Base-by-base conservation (phyloP, 2,888 invertebrate species). In the Melanotus villosus region DNA sequence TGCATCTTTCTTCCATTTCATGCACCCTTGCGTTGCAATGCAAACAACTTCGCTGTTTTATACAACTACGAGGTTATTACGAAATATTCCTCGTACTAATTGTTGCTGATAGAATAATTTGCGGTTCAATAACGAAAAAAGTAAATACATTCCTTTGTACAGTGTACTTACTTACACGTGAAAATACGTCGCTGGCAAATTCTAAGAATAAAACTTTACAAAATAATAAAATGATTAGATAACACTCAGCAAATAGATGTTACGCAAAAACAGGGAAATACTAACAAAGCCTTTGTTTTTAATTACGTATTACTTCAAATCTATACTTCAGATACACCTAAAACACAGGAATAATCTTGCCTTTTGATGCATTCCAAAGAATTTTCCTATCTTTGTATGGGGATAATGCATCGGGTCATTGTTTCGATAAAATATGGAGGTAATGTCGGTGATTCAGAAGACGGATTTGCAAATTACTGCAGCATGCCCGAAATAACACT, bases 401-500 rank as follows among this genome's bases (percentile, higher is more conserved):
- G 7, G 23, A 41, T 21, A 43, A 43, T 59, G 26, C 45, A 59
- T 14, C 59, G 43, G 59, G 59, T 59, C 59, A 59, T 59, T 59
- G 59, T 59, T 59, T 63, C 16, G 26, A 57, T 65, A 58, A 65
- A 68, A 64, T 58, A 58, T 43, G 50, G 38, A 68, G 68, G 64
- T 65, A 58, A 65, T 52, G 54, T 21, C 36, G 36, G 45, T 68
- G 68, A 64, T 68, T 64, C 68, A 71, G 70, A 71, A 74, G 66
- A 68, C 71, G 70, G 72, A 75, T 75, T 76, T 75, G 59, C 72
- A 72, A 77, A 74, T 76, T 74, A 73, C 74, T 72, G 71, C 74
- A 68, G 68, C 66, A 50, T 57, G 52, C 73, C 72, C 71, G 68
- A 77, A 77, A 77, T 77, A 77, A 70, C 75, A 43, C 69, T 69